Evolutionary conservation across 1,140 invertebrate species (phyloP), one percentile per base, ranked within the genome.

Genomic region (Tetramorium alpestre): DNA sequence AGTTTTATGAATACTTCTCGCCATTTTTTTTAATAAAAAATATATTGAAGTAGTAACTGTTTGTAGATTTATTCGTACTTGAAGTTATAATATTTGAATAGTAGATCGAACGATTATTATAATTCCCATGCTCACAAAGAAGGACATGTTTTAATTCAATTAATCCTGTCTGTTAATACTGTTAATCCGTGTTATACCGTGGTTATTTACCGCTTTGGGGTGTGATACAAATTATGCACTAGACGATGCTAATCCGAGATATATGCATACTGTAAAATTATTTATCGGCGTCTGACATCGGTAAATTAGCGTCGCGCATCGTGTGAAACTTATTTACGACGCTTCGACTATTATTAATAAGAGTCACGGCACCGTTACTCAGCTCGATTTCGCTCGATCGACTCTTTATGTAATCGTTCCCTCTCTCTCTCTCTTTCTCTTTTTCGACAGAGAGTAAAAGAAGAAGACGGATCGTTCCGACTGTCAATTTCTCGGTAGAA

Each of bases 401-500:
- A 62, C 28, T 33, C 33, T 82, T 82, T 81, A 81, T 67, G 78
- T 81, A 81, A 81, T 81, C 38, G 38, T 54, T 18, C 33, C 44
- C 49, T 25, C 54, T 58, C 33, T 38, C 6, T 44, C 54, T 65
- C 33, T 65, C 18, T n/a, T 0, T n/a, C 62, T n/a, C 4, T n/a
- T 4, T 54, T 16, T 18, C 51, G 16, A 38, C 16, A 49, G 58
- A 33, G 3, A 80, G 25, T 4, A 22, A 69, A 41, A 28, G 16
- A 41, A 62, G 54, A 60, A n/a, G 65, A 22, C 22, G 47, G 54
- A 87, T 90, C 86, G 69, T 56, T 73, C 25, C 22, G 54, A 77
- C 28, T 86, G 82, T 88, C 56, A 75, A 77, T 82, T 90, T 90
- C 89, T 51, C 77, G 88, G 77, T 89, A 87, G 47, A 77, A 60